phyloP scores from a whole-genome alignment of 2,888 invertebrate species.

The Drosophila ustulata region DNA sequence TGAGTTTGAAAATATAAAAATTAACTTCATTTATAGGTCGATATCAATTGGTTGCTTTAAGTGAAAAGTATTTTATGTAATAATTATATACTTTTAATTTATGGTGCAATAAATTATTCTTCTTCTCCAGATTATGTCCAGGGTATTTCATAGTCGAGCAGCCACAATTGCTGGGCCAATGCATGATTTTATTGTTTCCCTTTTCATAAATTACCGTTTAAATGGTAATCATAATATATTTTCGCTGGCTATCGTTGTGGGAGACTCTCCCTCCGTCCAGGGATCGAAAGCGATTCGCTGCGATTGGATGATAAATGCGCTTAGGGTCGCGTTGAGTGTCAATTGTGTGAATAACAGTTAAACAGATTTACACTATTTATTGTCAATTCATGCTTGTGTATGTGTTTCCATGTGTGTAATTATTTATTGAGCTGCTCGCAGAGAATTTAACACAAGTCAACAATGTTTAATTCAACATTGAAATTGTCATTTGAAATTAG shows the following conservation, averaged over 20 bases:
- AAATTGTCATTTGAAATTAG: background rate
- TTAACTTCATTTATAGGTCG: background rate
- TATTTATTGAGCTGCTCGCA: conserved; percentile 6
- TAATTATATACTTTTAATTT: background rate
- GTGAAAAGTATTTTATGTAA: too few relatives aligned
- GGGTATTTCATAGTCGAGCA: conserved; percentile 1
- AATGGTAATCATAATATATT: conserved; percentile 67
- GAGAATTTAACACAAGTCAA: conserved; percentile 14
- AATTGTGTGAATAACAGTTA: conserved; percentile 69
- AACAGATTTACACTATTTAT: conserved; percentile 68
- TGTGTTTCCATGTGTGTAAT: background rate
- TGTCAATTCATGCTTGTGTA: conserved; percentile 21
- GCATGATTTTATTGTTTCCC: conserved; percentile 19
- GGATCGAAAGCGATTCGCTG: conserved; percentile 24
- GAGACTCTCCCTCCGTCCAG: background rate
- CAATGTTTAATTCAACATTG: conserved; percentile 5
- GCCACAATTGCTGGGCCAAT: background rate
- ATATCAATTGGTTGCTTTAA: too few relatives aligned
- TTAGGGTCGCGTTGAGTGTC: conserved; percentile 66
- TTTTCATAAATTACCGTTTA: conserved; percentile 56
- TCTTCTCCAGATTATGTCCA: too few relatives aligned
- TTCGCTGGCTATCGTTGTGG: conserved; percentile 42
- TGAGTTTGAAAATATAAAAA: background rate
- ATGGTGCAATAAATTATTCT: background rate
- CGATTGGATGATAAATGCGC: conserved; percentile 64